Base-by-base conservation (phyloP, 2,797 vertebrate species). In the Lithobates sylvaticus region DNA sequence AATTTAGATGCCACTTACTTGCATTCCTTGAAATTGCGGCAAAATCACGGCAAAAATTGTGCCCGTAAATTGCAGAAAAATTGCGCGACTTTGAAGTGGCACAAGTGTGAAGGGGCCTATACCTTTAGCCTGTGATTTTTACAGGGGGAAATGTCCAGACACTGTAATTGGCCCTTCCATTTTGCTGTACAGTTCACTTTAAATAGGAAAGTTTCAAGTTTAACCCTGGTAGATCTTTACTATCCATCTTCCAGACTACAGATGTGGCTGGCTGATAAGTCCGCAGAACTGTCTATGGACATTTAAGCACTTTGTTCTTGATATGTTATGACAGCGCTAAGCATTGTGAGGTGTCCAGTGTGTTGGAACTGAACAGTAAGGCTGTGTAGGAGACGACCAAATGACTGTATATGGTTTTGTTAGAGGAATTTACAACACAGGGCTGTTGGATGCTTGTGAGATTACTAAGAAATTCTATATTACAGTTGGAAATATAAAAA, bases 401-500 rank as follows among this genome's bases (percentile, higher is more conserved):
- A 61, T 61, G 23, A 61, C 73, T 58, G 29, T 76, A 50, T 76
- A 76, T 54, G 81, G 81, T 27, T 64, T 26, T 76, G 73, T 67
- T 68, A 10, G 10, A 71, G 26, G 74, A 39, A 67, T 21, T 54
- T 5, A 61, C 2, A 76, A 58, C 54, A 12, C 8, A 16, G 44
- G 26, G 47, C 61, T 15, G 34, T 12, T 68, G 9, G 67, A 80
- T 54, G 67, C 34, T 29, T 47, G 23, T 16, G 7, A 8, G 13
- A 15, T 75, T 39, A 36, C 27, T 58, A 8, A 34, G 39, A 67
- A 32, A 47, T 39, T 32, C 8, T 29, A n/a, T 32, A 15, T 29
- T 27, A 5, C 10, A n/a, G 3, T 13, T 13, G 47, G 50, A 54
- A 54, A 18, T 18, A 47, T 23, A 47, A 81, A 69, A 21, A 36